Base-by-base conservation (phyloP, 2,797 vertebrate species). In the Pseudopleuronectes americanus region DNA sequence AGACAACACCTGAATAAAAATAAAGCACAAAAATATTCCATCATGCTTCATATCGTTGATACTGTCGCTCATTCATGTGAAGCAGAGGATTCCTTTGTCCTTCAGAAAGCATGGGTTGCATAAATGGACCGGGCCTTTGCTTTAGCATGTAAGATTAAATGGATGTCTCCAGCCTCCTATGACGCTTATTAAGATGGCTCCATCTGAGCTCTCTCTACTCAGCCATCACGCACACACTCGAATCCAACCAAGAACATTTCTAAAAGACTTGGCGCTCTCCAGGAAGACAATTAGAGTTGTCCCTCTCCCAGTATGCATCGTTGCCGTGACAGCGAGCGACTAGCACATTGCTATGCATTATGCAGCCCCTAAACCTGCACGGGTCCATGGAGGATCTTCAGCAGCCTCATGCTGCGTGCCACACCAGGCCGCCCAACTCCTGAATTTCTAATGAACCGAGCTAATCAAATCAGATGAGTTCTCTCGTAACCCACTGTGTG, bases 231-330 rank as follows among this genome's bases (percentile, higher is more conserved):
- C 26, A 17, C 3, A 48, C 19, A 8, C 22, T 31, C 62, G 19
- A 5, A 1, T 76, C 64, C 48, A 41, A 64, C 55, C 28, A 58
- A 45, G 61, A 75, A 7, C 55, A 62, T 66, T 79, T 57, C 59
- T 59, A 56, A 84, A 77, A 56, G 45, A 74, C 59, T 80, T 28
- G 19, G 19, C 76, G 52, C 80, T 47, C 80, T 75, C 52, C 64
- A 80, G 81, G 75, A 85, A 74, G 68, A 81, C 65, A 84, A 84
- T 84, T 80, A 79, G 31, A 77, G 53, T 61, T 52, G 75, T 86
- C 64, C 56, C 68, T 81, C 41, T 76, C 74, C 68, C 68, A 14
- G 56, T 64, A 36, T 83, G 84, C 67, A 72, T 57, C 4, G 4
- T n/a, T 75, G 70, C 67, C 19, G 17, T 87, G 72, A 87, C 79